These are phyloP conservation scores for Dynastes grantii DNA, from an alignment of 2,888 invertebrate species.

Conservation along the genomic window DNA sequence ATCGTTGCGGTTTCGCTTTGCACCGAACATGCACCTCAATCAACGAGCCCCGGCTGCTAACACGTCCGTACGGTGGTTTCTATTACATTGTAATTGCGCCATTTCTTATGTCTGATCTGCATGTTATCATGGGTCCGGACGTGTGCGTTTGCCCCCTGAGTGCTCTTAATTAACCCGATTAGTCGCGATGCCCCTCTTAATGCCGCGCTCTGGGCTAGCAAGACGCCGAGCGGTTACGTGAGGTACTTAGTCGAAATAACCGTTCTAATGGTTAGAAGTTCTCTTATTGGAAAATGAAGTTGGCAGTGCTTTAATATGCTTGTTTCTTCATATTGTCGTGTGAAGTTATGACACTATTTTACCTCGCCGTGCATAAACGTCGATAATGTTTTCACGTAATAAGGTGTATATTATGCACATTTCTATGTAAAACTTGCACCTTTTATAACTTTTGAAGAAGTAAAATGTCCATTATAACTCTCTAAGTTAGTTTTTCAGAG, in stretches of 20 bases:
- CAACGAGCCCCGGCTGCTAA: conserved; percentile 50
- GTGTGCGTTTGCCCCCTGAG: conserved; percentile 48
- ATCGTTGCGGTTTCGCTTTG: conserved; percentile 59
- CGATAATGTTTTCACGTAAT: too few species aligned
- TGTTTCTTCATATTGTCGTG: too few species aligned
- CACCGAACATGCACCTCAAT: conserved; percentile 60
- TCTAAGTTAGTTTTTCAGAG: too few species aligned
- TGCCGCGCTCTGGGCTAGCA: conserved; percentile 10
- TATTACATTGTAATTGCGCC: conserved; percentile 55
- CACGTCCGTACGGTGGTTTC: conserved; percentile 50
- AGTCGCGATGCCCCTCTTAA: conserved; percentile 37
- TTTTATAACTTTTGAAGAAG: too few species aligned
- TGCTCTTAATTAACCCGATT: conserved; percentile 45
- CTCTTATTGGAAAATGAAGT: conserved; percentile 3
- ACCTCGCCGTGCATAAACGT: too few species aligned
- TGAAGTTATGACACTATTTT: too few species aligned
- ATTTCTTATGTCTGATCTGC: conserved; percentile 54
- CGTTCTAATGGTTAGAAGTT: conserved; percentile 12
- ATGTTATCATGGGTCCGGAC: conserved; percentile 53
- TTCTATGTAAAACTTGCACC: too few species aligned
- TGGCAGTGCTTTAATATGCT: too few species aligned
- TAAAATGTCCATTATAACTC: too few species aligned
- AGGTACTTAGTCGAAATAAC: conserved; percentile 27
- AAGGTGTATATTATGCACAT: too few species aligned
- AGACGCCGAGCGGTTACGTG: conserved; percentile 18